Conservation (phyloP, 2,797 vertebrate genomes). For the Peromyscus nudipes region DNA sequence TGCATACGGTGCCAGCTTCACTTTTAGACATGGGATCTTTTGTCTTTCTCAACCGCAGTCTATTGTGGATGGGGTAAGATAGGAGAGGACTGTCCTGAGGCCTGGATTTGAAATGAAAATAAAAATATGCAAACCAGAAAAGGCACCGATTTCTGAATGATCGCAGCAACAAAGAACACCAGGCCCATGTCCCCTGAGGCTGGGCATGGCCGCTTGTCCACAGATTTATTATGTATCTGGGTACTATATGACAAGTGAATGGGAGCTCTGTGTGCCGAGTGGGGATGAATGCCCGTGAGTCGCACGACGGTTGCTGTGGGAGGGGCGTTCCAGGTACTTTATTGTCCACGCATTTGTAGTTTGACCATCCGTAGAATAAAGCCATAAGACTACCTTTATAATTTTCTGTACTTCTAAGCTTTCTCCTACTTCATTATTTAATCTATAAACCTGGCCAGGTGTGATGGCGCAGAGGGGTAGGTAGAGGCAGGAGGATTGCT, state of each 20-base stretch:
- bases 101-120: neutral
- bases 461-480: neutral
- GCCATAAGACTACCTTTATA: neutral
- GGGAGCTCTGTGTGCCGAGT: neutral
- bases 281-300: too few species aligned
- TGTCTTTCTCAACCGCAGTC: neutral
- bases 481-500: neutral
- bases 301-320: fast-evolving
- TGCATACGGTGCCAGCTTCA: neutral
- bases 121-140: neutral
- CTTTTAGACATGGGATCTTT: neutral
- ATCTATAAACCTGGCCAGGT: neutral
- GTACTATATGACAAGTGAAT: neutral
- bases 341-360: neutral
- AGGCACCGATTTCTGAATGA: neutral
- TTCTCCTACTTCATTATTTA: neutral
- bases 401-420: neutral
- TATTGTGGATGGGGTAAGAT: neutral
- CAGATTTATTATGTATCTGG: neutral
- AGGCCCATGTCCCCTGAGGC: neutral
- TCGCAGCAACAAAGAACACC: neutral
- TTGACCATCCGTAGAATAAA: neutral
- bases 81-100: neutral
- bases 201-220: neutral
- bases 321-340: neutral